A percentile compares a stretch with the other conserved stretches of the same genome.
Conservation (phyloP, 2,113 vertebrate species). For the Terrapene triunguis region DNA sequence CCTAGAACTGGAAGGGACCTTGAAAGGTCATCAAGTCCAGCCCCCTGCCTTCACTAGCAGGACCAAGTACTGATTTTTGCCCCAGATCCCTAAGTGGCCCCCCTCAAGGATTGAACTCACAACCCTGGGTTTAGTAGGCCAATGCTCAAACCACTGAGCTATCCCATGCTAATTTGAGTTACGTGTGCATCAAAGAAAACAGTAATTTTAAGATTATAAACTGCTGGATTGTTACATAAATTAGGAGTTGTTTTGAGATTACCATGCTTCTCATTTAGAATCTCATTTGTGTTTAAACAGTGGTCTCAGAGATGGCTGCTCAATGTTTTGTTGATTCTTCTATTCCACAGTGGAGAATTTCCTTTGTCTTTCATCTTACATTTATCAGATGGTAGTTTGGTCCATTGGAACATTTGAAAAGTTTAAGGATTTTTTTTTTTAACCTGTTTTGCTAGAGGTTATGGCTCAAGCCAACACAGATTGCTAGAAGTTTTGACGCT, state of each 20-base stretch:
- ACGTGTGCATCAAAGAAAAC: background rate
- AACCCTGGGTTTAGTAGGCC: too few species aligned
- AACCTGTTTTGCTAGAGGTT: background rate
- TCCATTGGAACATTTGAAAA: background rate
- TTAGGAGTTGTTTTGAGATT: slow-evolving; percentile 10
- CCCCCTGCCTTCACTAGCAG: too few species aligned
- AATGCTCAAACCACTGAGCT: too few species aligned
- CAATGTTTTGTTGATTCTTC: background rate
- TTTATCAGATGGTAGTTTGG: background rate
- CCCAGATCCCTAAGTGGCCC: too few species aligned
- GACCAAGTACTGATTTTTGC: too few species aligned
- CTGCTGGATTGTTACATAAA: slow-evolving; percentile 12
- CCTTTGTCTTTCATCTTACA: background rate
- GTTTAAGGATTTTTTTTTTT: background rate
- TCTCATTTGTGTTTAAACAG: background rate
- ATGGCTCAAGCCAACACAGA: rapidly evolving
- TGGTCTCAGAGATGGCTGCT: background rate
- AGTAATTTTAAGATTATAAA: slow-evolving; percentile 23
- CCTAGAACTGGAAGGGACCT: too few species aligned
- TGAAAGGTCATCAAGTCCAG: too few species aligned
- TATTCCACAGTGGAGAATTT: background rate
- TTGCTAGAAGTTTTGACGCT: rapidly evolving
- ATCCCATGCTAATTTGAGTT: background rate
- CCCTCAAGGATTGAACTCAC: too few species aligned
- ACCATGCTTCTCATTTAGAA: background rate